These are phyloP conservation scores for Psettodes erumei DNA, from an alignment of 2,113 vertebrate genomes.

Conservation along the genomic window DNA sequence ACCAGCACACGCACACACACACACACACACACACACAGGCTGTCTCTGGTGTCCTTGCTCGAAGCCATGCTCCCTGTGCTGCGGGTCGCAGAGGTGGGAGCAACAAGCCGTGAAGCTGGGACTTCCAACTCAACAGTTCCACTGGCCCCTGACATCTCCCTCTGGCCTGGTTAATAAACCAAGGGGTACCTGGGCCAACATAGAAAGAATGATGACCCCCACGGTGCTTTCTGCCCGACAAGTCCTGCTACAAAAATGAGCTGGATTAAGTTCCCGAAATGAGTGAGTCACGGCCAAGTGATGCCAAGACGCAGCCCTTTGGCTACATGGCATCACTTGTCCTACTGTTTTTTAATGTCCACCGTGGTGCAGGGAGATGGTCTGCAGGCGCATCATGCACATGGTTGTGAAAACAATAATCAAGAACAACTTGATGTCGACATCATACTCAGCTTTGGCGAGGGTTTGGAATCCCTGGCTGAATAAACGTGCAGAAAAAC, in stretches of 20 bases:
- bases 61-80: slow-evolving; percentile 51
- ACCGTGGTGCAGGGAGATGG: not conserved
- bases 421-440: not conserved
- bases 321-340: not conserved
- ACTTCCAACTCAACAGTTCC: slow-evolving; percentile 63
- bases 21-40: not conserved
- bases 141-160: slow-evolving; percentile 59
- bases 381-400: not conserved
- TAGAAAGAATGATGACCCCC: slow-evolving; percentile 52
- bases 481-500: not conserved
- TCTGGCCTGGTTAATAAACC: slow-evolving; percentile 62
- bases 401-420: not conserved
- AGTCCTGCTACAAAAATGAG: slow-evolving; percentile 14
- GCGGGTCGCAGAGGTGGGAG: slow-evolving; percentile 66
- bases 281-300: slow-evolving; percentile 1
- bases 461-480: not conserved
- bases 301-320: slow-evolving; percentile 1
- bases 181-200: slow-evolving; percentile 23
- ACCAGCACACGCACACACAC: not conserved
- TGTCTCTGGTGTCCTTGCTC: slow-evolving; percentile 66
- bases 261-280: slow-evolving; percentile 2
- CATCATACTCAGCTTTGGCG: not conserved
- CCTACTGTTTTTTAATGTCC: not conserved
- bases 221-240: slow-evolving; percentile 4
- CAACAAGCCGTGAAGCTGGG: slow-evolving; percentile 67